Conservation (phyloP, 2,797 vertebrate genomes). For the Oophaga sylvatica region DNA sequence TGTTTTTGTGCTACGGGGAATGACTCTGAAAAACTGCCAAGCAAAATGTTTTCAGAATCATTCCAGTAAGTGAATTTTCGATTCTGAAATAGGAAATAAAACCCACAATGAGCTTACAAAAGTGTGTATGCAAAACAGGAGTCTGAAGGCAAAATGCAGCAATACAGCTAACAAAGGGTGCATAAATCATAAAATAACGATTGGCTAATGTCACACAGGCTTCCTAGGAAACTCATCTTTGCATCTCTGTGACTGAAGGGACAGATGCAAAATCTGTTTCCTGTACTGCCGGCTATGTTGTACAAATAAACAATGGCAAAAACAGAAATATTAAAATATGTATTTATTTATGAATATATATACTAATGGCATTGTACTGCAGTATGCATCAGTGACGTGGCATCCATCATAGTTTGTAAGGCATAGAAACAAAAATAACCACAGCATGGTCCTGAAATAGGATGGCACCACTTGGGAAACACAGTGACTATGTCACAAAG, state of each 20-base stretch:
- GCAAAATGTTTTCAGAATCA: constrained; percentile 38
- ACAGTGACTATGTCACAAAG: too few species aligned
- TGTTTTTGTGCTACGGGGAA: constrained; percentile 16
- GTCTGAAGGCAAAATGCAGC: background rate
- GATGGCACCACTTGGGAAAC: too few species aligned
- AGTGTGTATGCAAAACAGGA: background rate
- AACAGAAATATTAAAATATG: too few species aligned
- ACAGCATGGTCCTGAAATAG: too few species aligned
- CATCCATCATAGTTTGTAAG: too few species aligned
- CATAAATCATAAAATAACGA: background rate
- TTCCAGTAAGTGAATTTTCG: constrained; percentile 33
- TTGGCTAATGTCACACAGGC: background rate
- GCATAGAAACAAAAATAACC: too few species aligned
- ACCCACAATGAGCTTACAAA: background rate
- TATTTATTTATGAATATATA: too few species aligned
- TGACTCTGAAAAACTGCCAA: constrained; percentile 36
- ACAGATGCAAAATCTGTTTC: background rate
- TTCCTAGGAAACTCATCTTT: background rate
- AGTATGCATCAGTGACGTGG: too few species aligned
- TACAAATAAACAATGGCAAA: too few species aligned
- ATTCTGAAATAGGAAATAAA: constrained; percentile 22
- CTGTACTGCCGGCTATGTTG: too few species aligned
- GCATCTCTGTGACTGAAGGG: background rate
- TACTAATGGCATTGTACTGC: too few species aligned
- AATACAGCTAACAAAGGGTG: background rate